Evolutionary conservation across 2,113 vertebrate species (phyloP).

Genomic region (Podarcis raffonei): DNA sequence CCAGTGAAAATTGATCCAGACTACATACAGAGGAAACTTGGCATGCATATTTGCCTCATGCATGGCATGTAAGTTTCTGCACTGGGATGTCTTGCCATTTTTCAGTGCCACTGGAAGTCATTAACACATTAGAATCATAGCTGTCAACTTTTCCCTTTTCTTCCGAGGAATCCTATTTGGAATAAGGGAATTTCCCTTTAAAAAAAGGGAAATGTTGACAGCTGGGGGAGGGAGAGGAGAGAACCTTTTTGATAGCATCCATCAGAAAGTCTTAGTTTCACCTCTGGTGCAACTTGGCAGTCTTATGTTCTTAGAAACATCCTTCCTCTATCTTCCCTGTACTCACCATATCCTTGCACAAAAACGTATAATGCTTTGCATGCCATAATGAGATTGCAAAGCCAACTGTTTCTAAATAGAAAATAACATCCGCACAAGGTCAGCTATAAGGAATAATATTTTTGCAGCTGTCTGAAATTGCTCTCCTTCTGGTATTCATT

Average conservation of each 20-base stretch:
- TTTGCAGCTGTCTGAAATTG: background rate
- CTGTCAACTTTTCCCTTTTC: too few relatives aligned
- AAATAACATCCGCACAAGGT: constrained; percentile 44
- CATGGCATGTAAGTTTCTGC: too few relatives aligned
- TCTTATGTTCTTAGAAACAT: constrained; percentile 41
- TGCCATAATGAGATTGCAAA: constrained; percentile 49
- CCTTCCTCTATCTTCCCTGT: constrained; percentile 42
- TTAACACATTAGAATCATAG: constrained; percentile 61
- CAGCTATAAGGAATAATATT: constrained; percentile 36
- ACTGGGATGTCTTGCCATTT: background rate
- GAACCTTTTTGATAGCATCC: constrained; percentile 29
- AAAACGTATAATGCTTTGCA: constrained; percentile 3
- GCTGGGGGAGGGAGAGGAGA: too few relatives aligned
- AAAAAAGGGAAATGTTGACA: too few relatives aligned
- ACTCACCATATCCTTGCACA: constrained; percentile 28
- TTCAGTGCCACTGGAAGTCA: constrained; percentile 39
- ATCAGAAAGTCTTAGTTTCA: constrained; percentile 39
- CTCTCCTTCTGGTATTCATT: background rate
- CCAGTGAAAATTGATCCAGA: too few relatives aligned
- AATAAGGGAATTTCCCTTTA: too few relatives aligned
- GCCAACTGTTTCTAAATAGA: constrained; percentile 35
- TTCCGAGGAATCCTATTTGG: too few relatives aligned
- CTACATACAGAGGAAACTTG: background rate
- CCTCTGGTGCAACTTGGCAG: constrained; percentile 39
- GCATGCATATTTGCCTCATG: background rate